These are phyloP conservation scores for Puffinus mauretanicus DNA, from an alignment of 2,113 vertebrate species.

Conservation along the genomic window DNA sequence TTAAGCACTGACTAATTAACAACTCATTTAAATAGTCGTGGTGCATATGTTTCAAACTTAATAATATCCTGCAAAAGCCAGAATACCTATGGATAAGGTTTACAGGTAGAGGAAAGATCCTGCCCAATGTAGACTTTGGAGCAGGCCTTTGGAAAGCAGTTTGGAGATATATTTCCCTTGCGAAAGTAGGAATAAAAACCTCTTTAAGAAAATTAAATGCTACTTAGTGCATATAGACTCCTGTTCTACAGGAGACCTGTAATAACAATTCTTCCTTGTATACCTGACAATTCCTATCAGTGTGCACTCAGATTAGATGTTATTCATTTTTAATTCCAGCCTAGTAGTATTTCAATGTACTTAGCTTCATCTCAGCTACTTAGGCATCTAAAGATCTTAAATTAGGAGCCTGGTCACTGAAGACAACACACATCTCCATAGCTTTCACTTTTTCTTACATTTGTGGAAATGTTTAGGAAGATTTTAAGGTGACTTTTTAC, in stretches of 20 bases:
- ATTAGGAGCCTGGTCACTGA: not conserved
- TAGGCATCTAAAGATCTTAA: not conserved
- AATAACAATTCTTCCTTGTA: not conserved
- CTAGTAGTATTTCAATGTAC: not conserved
- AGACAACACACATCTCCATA: not conserved
- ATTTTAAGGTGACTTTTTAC: not conserved
- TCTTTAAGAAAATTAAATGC: not conserved
- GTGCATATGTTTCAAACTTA: slow-evolving; percentile 22
- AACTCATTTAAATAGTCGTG: slow-evolving; percentile 37
- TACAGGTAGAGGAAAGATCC: not conserved
- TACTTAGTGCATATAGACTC: not conserved
- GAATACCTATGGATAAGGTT: not conserved
- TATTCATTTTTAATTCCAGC: not conserved
- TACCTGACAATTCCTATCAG: not conserved
- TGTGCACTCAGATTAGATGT: not conserved
- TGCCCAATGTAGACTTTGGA: not conserved
- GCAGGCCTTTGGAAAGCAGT: not conserved
- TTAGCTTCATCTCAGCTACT: not conserved
- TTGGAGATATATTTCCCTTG: not conserved
- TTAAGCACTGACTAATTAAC: slow-evolving; percentile 50
- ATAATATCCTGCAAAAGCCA: not conserved
- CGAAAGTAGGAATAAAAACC: not conserved
- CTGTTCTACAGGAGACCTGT: not conserved
- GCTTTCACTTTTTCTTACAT: not conserved
- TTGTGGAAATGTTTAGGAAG: not conserved